Conservation (phyloP, 2,797 vertebrate genomes). For the Distichodus sexfasciatus region DNA sequence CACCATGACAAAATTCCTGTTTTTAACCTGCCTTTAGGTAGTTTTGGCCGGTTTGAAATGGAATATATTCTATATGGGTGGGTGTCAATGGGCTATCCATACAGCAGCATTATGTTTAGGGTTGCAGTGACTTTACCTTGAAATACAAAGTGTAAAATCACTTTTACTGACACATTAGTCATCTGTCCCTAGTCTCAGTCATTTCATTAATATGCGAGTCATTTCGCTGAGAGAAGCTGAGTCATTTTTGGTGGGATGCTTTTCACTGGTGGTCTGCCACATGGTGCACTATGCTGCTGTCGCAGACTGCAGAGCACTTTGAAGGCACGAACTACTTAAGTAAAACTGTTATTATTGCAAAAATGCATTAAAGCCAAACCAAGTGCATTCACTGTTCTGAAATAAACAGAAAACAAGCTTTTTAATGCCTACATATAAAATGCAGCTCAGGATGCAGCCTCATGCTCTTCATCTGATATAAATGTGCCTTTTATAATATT, state of each 20-base stretch:
- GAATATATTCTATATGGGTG: too few species aligned
- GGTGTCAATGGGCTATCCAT: too few species aligned
- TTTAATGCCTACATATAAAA: not conserved
- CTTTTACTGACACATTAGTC: slow-evolving; percentile 67
- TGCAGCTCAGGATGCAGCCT: too few species aligned
- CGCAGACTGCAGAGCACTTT: not conserved
- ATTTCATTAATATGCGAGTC: slow-evolving; percentile 69
- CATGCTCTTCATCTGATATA: too few species aligned
- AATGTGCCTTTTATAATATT: not conserved
- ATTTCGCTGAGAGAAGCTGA: slow-evolving; percentile 48
- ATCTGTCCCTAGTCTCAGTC: slow-evolving; percentile 70
- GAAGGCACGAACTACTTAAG: too few species aligned
- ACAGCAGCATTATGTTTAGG: not conserved
- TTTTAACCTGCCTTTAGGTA: slow-evolving; percentile 12
- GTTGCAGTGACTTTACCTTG: not conserved
- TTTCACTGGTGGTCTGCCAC: slow-evolving; percentile 34
- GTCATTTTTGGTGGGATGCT: slow-evolving; percentile 38
- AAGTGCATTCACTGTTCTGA: not conserved
- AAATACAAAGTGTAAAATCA: slow-evolving; percentile 61
- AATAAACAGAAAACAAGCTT: not conserved
- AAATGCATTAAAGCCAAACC: not conserved
- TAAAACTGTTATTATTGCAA: not conserved
- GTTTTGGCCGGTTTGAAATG: not conserved
- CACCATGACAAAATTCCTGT: slow-evolving; percentile 48
- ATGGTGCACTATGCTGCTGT: not conserved